phyloP scores from a whole-genome alignment of 2,797 vertebrate genomes.

The Notamacropus eugenii region DNA sequence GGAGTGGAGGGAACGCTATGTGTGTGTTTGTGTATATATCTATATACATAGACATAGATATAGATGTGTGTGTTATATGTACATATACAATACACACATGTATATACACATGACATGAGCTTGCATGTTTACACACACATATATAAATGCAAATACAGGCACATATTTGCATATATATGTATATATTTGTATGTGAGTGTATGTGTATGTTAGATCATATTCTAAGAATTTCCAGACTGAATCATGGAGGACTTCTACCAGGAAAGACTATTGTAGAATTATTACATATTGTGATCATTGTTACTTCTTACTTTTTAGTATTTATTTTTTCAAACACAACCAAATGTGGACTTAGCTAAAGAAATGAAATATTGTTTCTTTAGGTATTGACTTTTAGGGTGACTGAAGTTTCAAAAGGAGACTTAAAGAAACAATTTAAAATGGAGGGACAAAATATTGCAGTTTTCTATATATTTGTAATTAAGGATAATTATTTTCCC shows the following conservation, averaged over 20 bases:
- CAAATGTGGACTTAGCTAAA: not conserved
- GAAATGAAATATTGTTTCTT: not conserved
- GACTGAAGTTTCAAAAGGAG: not conserved
- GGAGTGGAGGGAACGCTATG: no score
- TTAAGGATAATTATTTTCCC: not conserved
- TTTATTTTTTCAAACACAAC: not conserved
- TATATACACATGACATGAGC: not conserved
- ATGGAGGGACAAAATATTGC: not conserved
- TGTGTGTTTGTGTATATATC: no score
- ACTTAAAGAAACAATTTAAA: not conserved
- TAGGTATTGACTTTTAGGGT: not conserved
- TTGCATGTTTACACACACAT: not conserved
- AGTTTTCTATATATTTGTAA: not conserved
- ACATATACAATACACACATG: no score
- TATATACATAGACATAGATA: no score
- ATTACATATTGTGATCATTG: not conserved
- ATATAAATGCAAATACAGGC: not conserved
- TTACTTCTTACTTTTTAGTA: not conserved
- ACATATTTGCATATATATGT: not conserved
- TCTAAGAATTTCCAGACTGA: not conserved
- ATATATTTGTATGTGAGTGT: not conserved
- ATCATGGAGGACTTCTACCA: not conserved
- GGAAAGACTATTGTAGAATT: not conserved
- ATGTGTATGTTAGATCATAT: not conserved
- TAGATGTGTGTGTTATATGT: no score